A percentile compares a stretch with the other conserved stretches of the same genome.
phyloP scores from a whole-genome alignment of 2,797 vertebrate genomes.

The Alectoris magna region DNA sequence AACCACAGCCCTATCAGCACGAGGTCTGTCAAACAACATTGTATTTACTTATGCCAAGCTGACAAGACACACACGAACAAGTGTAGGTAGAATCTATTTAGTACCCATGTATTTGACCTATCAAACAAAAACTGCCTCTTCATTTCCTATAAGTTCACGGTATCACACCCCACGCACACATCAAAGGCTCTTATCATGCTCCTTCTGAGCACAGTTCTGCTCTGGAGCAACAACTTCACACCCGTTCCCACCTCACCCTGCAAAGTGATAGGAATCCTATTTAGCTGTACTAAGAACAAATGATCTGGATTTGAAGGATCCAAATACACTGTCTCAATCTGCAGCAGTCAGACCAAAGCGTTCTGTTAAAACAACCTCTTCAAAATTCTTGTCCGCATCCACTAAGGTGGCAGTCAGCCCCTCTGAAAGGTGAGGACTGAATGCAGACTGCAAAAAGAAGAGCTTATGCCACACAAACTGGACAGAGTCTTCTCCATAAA shows the following conservation, averaged over 20 bases:
- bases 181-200: neutral
- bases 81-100: neutral
- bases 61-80: constrained; percentile 1
- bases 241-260: neutral
- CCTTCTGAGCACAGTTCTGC: neutral
- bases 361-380: constrained; percentile 4
- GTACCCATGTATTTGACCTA: neutral
- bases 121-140: neutral
- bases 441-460: neutral
- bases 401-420: neutral
- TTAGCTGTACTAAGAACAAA: constrained; percentile 47
- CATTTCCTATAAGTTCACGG: neutral
- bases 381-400: neutral
- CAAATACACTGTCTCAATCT: constrained; percentile 21
- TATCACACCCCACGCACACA: neutral
- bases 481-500: neutral
- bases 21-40: neutral
- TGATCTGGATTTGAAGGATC: constrained; percentile 4
- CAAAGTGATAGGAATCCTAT: constrained; percentile 37
- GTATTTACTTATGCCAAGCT: neutral
- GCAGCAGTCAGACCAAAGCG: neutral
- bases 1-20: neutral
- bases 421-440: neutral
- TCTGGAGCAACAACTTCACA: neutral
- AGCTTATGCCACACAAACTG: neutral